Evolutionary conservation across 2,888 invertebrate species (phyloP).

Genomic region (Ichneumoninae sp.): DNA sequence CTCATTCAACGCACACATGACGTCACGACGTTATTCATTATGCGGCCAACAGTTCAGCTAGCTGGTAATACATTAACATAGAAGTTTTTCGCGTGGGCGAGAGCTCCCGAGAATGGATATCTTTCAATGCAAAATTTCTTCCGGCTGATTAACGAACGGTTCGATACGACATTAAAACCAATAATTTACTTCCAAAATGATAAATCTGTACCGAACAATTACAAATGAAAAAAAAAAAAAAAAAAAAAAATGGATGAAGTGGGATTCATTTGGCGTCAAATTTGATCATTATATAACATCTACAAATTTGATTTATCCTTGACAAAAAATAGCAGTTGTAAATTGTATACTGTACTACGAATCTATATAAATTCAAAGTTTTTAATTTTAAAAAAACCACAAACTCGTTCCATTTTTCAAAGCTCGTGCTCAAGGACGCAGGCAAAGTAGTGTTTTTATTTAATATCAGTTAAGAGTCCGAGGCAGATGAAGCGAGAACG

Average conservation of each 20-base stretch:
- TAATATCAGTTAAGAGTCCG: conserved; percentile 73
- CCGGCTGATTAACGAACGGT: conserved; percentile 3
- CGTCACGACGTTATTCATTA: conserved; percentile 60
- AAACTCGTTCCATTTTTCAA: background rate
- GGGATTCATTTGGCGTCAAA: no score
- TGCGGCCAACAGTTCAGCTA: conserved; percentile 39
- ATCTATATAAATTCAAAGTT: no score
- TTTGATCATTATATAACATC: no score
- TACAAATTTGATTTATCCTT: no score
- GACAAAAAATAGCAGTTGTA: no score
- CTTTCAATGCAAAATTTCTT: conserved; percentile 4
- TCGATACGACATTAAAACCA: background rate
- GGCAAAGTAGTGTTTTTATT: conserved; percentile 75
- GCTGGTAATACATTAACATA: conserved; percentile 56
- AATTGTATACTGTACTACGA: no score
- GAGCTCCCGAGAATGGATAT: background rate
- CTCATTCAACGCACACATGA: conserved; percentile 61
- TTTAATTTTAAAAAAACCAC: no score
- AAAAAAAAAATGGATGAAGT: no score
- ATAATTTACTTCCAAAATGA: no score
- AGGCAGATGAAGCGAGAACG: conserved; percentile 1
- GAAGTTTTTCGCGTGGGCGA: conserved; percentile 59
- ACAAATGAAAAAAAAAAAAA: no score
- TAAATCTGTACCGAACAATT: no score
- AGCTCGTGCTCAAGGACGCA: conserved; percentile 43